Base-by-base conservation (phyloP, 1,140 invertebrate species). In the Trichonephila inaurata region DNA sequence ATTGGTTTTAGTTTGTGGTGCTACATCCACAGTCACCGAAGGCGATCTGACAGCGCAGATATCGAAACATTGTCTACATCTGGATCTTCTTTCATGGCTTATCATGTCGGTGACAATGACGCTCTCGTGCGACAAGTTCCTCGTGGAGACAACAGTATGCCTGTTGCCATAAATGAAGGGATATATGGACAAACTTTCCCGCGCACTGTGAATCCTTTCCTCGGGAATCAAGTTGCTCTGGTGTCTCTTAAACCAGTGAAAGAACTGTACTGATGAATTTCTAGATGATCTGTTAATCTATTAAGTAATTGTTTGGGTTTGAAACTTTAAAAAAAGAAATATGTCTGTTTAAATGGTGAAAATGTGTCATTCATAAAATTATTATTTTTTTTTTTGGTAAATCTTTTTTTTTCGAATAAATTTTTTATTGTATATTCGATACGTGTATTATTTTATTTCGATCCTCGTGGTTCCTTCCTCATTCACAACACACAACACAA, bases 41-140 rank as follows among this genome's bases (percentile, higher is more conserved):
- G 93, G 16, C 88, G 93, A 16, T 83, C 87, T 7, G 81, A 90
- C 61, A 69, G 81, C 60, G 93, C 88, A 0, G 93, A 94, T 12
- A 94, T 94, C n/a, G 93, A 94, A 12, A 94, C 93, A 21, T 33
- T 94, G 60, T 94, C 93, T 14, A 94, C 93, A n/a, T 94, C 93
- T 8, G 93, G 93, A 2, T 94, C 93, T 24, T 94, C 93, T 12
- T 89, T 94, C 64, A 94, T 94, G 93, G 93, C 93, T 4, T 94
- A 90, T 69, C 93, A 94, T 12, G 77, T 89, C 0, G 93, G 93
- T 3, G 93, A 94, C 66, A 62, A 72, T 21, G 88, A 94, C 8
- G 93, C 88, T 62, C 93, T 94, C 4, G 93, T 94, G 16, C 72
- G 62, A 5, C 18, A 28, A 16, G 10, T 64, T 6, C 58, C 85